Evolutionary conservation across 2,113 vertebrate species (phyloP), one percentile per base, ranked within the genome.

Genomic region (Muscicapa adusta): DNA sequence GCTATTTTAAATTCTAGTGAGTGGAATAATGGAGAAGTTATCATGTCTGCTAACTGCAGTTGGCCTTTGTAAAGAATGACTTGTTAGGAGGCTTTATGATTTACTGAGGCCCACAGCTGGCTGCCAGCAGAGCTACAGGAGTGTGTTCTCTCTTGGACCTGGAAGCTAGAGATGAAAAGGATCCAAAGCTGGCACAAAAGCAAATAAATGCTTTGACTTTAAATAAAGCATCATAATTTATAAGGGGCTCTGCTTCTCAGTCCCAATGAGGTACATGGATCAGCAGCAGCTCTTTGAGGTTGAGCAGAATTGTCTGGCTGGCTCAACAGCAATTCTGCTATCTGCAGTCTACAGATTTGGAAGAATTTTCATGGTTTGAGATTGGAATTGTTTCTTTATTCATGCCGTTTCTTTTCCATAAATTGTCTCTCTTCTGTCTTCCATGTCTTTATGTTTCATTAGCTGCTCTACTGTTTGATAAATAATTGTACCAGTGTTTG

Each of bases 151-250:
- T 98, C 98, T 95, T 97, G 98, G 95, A 97, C 96, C 96, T 89
- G 91, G 92, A 94, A 97, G 95, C 97, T 96, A 65, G 95, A 98
- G 97, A 98, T 98, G 97, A 98, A 98, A 98, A 98, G 96, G 94
- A 96, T 97, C 97, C 94, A 96, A 97, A 97, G 97, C 97, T 98
- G 97, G 97, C 97, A 98, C 97, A 95, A 98, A 98, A 97, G 98
- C 97, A 98, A 98, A 96, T 98, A 98, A 98, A 97, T 73, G 83
- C 97, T 97, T 97, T 97, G 97, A 96, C 97, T 98, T 97, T 97
- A 97, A 97, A 97, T 98, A 97, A 98, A 98, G 97, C 96, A 96
- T 97, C 93, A 94, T 98, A 96, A 98, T 98, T 98, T 98, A 97
- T 96, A 97, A 95, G 90, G 96, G 92, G 78, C 85, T 97, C 70